Evolutionary conservation across 2,113 vertebrate genomes (phyloP), one percentile per base, ranked within the genome.

Genomic region (Hippoglossus stenolepis): DNA sequence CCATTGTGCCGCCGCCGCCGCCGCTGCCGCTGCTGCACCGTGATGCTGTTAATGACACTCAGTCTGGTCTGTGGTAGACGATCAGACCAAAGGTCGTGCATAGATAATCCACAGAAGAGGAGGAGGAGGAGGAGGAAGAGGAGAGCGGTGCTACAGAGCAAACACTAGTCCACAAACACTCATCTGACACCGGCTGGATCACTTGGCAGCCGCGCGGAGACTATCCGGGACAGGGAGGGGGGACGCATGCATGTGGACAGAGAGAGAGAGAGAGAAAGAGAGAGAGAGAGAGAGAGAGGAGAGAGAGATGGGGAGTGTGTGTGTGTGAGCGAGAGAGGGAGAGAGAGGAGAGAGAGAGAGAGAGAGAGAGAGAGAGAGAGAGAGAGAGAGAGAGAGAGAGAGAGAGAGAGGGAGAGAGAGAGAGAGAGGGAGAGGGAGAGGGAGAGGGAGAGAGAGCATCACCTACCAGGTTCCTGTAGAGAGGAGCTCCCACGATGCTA

Each of bases 11-110:
- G 81, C 83, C 47, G 47, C 17, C 47, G 47, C 17, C 18, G 88
- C 83, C 70, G 83, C 84, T 47, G 88, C 83, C 70, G 83, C 84
- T 53, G 87, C 90, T 83, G 92, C 89, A 83, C 84, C 85, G 59
- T 51, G 79, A 67, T 90, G 90, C 81, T 82, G 85, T 92, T 92
- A 93, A 95, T 94, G 95, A 85, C 87, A 89, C 87, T 88, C 89
- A 79, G 90, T 90, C 94, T 94, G 93, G 85, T 95, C 91, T 93
- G 93, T 88, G 92, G 91, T 85, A 94, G 95, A 95, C 95, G 94
- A 79, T 88, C 93, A 94, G 96, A 97, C 95, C 96, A 98, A 96
- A 97, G 96, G 96, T 97, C 96, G 96, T 92, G 94, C 94, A 95
- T 91, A 93, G 93, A 95, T 94, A 96, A 95, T 94, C 94, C 91